Base-by-base conservation (phyloP, 2,113 vertebrate genomes). In the Gallinago undulata region DNA sequence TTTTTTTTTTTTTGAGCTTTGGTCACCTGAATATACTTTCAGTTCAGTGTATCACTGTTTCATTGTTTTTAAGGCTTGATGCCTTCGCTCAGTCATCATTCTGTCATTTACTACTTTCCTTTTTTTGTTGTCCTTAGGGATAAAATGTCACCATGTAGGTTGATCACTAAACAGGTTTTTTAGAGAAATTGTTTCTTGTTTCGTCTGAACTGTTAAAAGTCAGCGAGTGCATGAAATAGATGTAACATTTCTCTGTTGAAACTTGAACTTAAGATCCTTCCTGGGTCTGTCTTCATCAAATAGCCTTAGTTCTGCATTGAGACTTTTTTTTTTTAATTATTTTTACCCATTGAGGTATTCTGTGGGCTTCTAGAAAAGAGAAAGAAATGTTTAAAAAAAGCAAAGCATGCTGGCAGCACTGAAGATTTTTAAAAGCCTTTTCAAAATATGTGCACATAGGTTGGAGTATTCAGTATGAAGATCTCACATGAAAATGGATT, bases 121-220 rank as follows among this genome's bases (percentile, higher is more conserved):
- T 11, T 77, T 84, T 11, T 19, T 69, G 5, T 82, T 87, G 39
- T 87, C 62, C 70, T 62, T 79, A 79, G 75, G 81, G 45, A 87
- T 56, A 76, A 89, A 91, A 91, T 90, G 63, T 94, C 90, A 88
- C 51, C 43, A n/a, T 33, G 60, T 18, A 89, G 76, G n/a, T 41
- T 94, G 85, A 81, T 90, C 87, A 72, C 85, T 93, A 72, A 93
- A 83, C 55, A 81, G n/a, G 9, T 66, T 90, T 88, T 51, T 51
- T 56, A 43, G 25, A 87, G 41, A 62, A 88, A 80, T 69, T 1
- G 0, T n/a, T 79, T 88, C n/a, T 64, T 90, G 25, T 85, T 85
- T 91, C 25, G 35, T 93, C 35, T 81, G 51, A 81, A 74, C 59
- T 80, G 47, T 59, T 77, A 24, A 6, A 93, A 95, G 85, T 75